Evolutionary conservation across 2,797 vertebrate species (phyloP), one percentile per base, ranked within the genome.

Genomic region (Sternarchorhynchus goeldii): DNA sequence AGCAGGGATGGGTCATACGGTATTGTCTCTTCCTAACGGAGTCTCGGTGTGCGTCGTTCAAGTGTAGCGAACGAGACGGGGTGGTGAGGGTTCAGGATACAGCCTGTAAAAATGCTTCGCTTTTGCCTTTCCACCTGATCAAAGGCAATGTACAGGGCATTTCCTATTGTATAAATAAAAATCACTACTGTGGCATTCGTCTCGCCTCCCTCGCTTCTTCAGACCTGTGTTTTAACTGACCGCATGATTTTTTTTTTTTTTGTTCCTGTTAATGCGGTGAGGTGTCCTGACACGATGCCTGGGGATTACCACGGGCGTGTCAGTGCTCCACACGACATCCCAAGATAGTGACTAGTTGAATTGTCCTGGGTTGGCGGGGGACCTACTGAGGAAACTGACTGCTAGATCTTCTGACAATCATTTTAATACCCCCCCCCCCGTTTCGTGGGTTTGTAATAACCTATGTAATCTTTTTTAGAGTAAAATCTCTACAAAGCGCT

Each of bases 101-200:
- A 80, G 85, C 81, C 70, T 84, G 86, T 76, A 86, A 77, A 88
- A 82, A 75, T 82, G 85, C 81, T 83, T 79, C 59, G 84, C 82
- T 86, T 89, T 85, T 88, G 86, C 88, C 89, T 88, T 89, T 81
- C 85, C 78, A 79, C 84, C 85, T 84, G 83, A 89, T 76, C 84
- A 86, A 86, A 86, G 90, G 82, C 84, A 84, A 88, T 90, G 90
- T 92, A 91, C 89, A 87, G 81, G 89, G 86, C 78, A 84, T 90
- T 85, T 92, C 83, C 80, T 90, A 85, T 88, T 92, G 91, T 93
- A 90, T 88, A 94, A 94, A 93, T 93, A 94, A 94, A 25, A 94
- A 94, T 91, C 90, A 92, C 90, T 91, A 81, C 91, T 90, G 88
- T 85, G 88, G 87, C 90, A 87, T n/a, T 73, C 71, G 36, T 83